Conservation (phyloP, 2,888 invertebrate genomes). For the Drosophila pseudotalamancana region DNA sequence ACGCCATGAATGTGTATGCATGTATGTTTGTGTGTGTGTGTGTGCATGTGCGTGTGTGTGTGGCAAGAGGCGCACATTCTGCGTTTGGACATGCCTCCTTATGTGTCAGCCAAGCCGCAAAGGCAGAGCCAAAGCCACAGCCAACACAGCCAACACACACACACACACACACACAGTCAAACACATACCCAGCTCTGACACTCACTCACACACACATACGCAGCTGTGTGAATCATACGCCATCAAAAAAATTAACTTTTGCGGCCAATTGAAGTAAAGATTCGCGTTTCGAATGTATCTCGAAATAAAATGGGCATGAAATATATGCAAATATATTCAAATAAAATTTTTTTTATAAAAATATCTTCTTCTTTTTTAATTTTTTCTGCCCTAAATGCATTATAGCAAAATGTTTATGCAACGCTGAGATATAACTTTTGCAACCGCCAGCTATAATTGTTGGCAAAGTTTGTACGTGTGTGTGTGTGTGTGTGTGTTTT, state of each 20-base stretch:
- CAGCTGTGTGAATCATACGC: no score
- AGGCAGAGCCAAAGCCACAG: constrained; percentile 20
- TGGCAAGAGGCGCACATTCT: constrained; percentile 41
- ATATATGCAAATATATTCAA: constrained; percentile 16
- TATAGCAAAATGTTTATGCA: no score
- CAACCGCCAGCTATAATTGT: no score
- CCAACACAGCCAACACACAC: constrained; percentile 3
- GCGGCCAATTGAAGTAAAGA: no score
- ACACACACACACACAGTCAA: constrained; percentile 6
- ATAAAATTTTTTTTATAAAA: neutral
- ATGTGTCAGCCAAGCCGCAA: constrained; percentile 30
- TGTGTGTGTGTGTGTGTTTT: neutral
- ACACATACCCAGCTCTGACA: no score
- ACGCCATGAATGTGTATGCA: constrained; percentile 2
- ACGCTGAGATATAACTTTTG: no score
- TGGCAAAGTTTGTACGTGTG: no score
- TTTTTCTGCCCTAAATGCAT: no score
- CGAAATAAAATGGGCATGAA: neutral
- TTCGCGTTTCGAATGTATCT: no score
- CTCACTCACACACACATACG: neutral
- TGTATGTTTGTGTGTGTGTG: neutral
- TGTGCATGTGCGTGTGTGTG: neutral
- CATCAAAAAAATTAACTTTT: no score
- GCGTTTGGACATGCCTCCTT: constrained; percentile 42
- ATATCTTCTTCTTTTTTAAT: no score